Evolutionary conservation across 2,888 invertebrate genomes (phyloP).

Genomic region (Helobdella robusta): DNA sequence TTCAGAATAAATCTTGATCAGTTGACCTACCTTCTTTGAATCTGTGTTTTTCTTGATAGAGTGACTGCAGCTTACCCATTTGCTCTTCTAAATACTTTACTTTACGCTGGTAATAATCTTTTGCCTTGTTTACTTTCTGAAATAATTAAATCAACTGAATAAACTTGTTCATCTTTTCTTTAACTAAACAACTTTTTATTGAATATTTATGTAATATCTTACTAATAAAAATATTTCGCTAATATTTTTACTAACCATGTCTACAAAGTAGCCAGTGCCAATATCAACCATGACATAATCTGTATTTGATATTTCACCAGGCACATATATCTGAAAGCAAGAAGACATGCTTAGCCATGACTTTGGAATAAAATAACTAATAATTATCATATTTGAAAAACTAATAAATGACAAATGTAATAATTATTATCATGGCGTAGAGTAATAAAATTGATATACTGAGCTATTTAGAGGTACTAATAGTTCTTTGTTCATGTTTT

Average conservation of each 20-base stretch:
- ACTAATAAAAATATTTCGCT: no score
- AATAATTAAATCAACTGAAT: not conserved
- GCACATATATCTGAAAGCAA: constrained; percentile 72
- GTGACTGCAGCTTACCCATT: constrained; percentile 79
- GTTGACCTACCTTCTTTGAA: constrained; percentile 44
- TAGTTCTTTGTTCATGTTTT: constrained; percentile 70
- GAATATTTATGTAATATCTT: not conserved
- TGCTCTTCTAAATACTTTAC: constrained; percentile 82
- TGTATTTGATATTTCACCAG: constrained; percentile 73
- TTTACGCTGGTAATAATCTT: constrained; percentile 84
- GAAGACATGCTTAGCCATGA: not conserved
- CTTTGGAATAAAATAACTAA: not conserved
- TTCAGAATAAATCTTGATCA: no score
- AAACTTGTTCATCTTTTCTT: not conserved
- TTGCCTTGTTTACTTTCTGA: constrained; percentile 67
- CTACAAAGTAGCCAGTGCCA: constrained; percentile 91
- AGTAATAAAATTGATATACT: constrained; percentile 51
- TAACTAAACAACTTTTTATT: not conserved
- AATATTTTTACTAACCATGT: constrained; percentile 61
- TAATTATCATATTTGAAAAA: not conserved
- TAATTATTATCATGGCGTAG: no score
- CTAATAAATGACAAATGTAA: no score
- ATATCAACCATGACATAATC: constrained; percentile 84
- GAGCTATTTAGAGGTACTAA: constrained; percentile 89
- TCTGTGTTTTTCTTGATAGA: constrained; percentile 66